A percentile compares a stretch with the other conserved stretches of the same genome.
Evolutionary conservation across 2,888 invertebrate species (phyloP).

Genomic region (Glaucopsyche alexis): DNA sequence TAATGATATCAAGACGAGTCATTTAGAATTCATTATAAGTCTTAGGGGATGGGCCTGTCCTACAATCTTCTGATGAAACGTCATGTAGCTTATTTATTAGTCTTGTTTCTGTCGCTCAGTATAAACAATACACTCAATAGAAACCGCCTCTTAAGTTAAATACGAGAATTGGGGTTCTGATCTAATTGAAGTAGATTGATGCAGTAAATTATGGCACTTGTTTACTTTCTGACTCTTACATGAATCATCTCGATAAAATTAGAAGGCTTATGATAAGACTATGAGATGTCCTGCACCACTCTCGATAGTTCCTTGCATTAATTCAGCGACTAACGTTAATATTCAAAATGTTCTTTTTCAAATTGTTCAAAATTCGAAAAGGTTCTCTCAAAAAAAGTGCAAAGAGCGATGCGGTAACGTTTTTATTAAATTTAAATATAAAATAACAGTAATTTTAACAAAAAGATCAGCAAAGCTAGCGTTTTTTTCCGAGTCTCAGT

Average conservation of each 20-base stretch:
- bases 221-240: constrained; percentile 15
- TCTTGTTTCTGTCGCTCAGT: too few relatives aligned
- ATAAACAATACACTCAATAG: too few relatives aligned
- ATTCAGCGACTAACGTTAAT: neutral
- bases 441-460: neutral
- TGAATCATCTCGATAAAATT: constrained; percentile 21
- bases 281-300: neutral
- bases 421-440: neutral
- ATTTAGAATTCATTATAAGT: neutral
- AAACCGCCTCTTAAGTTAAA: too few relatives aligned
- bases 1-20: too few relatives aligned
- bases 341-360: constrained; percentile 13
- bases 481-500: neutral
- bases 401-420: constrained; percentile 2
- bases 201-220: neutral
- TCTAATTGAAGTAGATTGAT: neutral
- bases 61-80: too few relatives aligned
- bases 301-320: neutral
- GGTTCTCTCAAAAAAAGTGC: neutral
- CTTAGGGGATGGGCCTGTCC: neutral
- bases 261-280: constrained; percentile 8
- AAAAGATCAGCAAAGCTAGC: neutral
- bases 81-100: too few relatives aligned
- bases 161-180: neutral
- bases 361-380: constrained; percentile 10